Base-by-base conservation (phyloP, 2,113 vertebrate genomes). In the Sapajus apella region DNA sequence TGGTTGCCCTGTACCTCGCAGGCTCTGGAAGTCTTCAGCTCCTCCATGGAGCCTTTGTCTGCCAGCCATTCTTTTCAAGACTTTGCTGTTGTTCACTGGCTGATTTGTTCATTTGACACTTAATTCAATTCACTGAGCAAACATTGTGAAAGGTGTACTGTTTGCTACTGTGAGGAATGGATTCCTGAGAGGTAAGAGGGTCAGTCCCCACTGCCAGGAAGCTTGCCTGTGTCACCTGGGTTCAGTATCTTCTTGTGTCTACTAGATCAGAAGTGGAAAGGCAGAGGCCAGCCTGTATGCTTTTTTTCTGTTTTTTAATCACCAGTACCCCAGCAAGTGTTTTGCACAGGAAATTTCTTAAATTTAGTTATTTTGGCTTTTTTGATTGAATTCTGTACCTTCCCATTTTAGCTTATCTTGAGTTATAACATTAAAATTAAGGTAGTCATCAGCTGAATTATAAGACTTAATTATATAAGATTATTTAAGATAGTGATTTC, bases 1-100 rank as follows among this genome's bases (percentile, higher is more conserved):
- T 55, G 0, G 0, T 2, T 14, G 37, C 85, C 75, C 66, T 2
- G 0, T 5, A 8, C 45, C 37, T 72, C 14, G 0, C 0, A 0
- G 21, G 30, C 55, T 77, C 81, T 70, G 90, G 23, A 37, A 35
- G 21, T 37, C 30, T 9, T 52, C 5, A 30, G 81, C 73, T 30
- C 76, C 72, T 58, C 73, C 79, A 0, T 9, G 35, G 55, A 87
- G 64, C 75, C 55, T 56, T 80, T 7, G 14, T 35, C 77, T 16
- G 61, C 70, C 43, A 40, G n/a, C 37, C 23, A 0, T 86, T 77
- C 83, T 70, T 61, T 37, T 88, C 43, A 61, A 45, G 73, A 25
- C 93, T 47, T 16, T 88, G 61, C 76, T 66, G 32, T 9, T 70
- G 25, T 11, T 27, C 70, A 25, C 84, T 56, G 90, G 70, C 92